Evolutionary conservation across 2,113 vertebrate species (phyloP).

Genomic region (Tauraco erythrolophus): DNA sequence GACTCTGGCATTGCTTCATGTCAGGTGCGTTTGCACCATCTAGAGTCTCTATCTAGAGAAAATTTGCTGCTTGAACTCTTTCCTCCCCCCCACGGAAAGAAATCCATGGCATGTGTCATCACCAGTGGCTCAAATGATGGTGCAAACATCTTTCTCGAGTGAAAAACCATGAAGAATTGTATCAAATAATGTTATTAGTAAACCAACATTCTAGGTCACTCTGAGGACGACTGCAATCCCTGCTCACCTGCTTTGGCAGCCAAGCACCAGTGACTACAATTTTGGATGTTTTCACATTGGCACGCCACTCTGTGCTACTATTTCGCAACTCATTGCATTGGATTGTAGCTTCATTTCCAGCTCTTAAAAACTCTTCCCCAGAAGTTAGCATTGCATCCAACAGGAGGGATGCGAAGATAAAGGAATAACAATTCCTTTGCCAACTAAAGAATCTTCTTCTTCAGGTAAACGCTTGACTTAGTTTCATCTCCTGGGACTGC

Average conservation of each 20-base stretch:
- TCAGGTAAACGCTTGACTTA: neutral
- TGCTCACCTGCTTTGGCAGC: neutral
- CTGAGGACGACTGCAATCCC: neutral
- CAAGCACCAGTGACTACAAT: fast-evolving
- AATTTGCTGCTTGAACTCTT: neutral
- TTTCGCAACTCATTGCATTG: neutral
- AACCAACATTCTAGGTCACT: neutral
- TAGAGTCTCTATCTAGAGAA: neutral
- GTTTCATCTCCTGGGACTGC: neutral
- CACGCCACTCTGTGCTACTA: neutral
- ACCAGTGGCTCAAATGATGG: neutral
- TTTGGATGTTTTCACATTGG: neutral
- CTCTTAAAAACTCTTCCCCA: neutral
- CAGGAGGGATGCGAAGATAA: neutral
- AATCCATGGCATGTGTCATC: neutral
- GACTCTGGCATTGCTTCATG: neutral
- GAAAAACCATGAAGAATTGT: neutral
- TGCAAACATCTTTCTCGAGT: neutral
- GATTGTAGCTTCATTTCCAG: neutral
- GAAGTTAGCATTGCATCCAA: neutral
- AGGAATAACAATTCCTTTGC: neutral
- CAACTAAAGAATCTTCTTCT: neutral
- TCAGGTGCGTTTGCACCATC: neutral
- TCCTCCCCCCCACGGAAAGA: fast-evolving
- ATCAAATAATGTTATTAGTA: neutral